phyloP scores from a whole-genome alignment of 2,888 invertebrate species.

The Catocala nupta region DNA sequence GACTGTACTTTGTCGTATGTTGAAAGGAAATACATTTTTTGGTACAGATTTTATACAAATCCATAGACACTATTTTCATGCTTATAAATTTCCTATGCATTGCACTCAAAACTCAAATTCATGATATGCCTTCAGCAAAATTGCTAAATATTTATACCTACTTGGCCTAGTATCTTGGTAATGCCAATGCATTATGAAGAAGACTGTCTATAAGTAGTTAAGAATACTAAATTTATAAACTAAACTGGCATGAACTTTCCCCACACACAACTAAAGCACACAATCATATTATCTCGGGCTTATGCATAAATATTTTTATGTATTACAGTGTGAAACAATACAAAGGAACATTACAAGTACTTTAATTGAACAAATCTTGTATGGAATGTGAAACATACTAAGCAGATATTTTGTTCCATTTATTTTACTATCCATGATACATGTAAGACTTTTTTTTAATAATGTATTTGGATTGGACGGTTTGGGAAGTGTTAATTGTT shows the following conservation, averaged over 20 bases:
- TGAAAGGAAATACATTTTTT: too few relatives aligned
- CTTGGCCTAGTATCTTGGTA: too few relatives aligned
- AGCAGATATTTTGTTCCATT: conserved; percentile 35
- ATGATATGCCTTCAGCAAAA: too few relatives aligned
- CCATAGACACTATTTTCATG: too few relatives aligned
- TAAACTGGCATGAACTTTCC: not conserved
- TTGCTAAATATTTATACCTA: too few relatives aligned
- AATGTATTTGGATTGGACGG: conserved; percentile 28
- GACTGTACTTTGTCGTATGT: too few relatives aligned
- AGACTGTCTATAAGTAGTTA: too few relatives aligned
- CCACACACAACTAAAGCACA: not conserved
- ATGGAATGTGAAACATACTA: conserved; percentile 21
- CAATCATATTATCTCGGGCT: conserved; percentile 4
- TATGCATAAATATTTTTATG: conserved; percentile 17
- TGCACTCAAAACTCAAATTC: too few relatives aligned
- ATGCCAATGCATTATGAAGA: too few relatives aligned
- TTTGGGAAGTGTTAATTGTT: conserved; percentile 18
- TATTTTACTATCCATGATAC: conserved; percentile 31
- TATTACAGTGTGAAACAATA: conserved; percentile 20
- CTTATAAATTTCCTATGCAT: too few relatives aligned
- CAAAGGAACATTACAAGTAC: conserved; percentile 19
- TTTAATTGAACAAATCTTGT: conserved; percentile 16
- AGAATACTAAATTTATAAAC: not conserved
- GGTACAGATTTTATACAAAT: too few relatives aligned
- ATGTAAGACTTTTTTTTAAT: conserved; percentile 28